These are phyloP conservation scores for Drosophila crucigera DNA, from an alignment of 2,888 invertebrate species.

Conservation along the genomic window DNA sequence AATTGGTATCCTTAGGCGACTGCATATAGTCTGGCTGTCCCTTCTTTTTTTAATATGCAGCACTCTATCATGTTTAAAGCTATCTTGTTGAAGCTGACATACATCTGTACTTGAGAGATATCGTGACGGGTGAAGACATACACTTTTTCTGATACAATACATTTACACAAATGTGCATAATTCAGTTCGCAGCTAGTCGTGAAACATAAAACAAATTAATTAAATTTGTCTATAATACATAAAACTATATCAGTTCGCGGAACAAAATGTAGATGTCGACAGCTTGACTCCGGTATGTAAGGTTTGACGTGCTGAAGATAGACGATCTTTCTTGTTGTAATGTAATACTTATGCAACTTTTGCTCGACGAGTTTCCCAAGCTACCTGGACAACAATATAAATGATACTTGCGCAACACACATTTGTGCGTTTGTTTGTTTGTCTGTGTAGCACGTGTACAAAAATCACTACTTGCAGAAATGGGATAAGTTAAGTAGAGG, in stretches of 20 bases:
- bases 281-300: background rate
- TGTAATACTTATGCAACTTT: background rate
- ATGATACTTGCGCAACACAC: conserved; percentile 26
- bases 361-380: background rate
- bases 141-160: background rate
- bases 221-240: background rate
- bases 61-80: too few species aligned
- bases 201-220: background rate
- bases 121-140: background rate
- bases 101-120: too few species aligned
- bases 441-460: background rate
- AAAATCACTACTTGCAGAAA: conserved; percentile 8
- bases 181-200: background rate
- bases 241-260: background rate
- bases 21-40: too few species aligned
- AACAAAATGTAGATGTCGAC: background rate
- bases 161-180: background rate
- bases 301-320: background rate
- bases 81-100: too few species aligned
- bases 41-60: too few species aligned
- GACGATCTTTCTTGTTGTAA: background rate
- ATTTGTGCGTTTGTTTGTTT: conserved; percentile 11
- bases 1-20: too few species aligned
- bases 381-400: conserved; percentile 18
- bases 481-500: background rate